These are phyloP conservation scores for Leptinotarsa defecta DNA, from an alignment of 1,140 invertebrate genomes.

Conservation along the genomic window DNA sequence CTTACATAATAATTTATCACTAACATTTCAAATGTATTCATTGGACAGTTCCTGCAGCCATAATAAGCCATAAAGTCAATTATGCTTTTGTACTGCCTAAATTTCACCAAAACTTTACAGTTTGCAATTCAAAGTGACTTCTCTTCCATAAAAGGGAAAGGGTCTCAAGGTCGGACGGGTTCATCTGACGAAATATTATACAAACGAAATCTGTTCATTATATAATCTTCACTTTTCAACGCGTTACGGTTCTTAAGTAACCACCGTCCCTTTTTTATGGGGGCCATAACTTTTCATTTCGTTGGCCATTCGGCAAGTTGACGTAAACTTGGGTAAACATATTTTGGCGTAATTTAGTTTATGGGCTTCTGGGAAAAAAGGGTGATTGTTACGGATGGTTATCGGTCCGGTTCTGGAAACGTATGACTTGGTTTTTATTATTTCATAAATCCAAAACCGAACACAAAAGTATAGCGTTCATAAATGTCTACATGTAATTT, in stretches of 20 bases:
- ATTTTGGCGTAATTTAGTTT: not conserved
- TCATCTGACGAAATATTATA: not conserved
- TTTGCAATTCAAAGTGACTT: not conserved
- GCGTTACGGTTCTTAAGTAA: not conserved
- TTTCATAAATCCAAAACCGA: not conserved
- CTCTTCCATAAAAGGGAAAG: conserved; percentile 1
- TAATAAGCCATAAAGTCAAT: too few species aligned
- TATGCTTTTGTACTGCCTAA: not conserved
- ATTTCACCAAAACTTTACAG: not conserved
- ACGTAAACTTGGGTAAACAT: conserved; percentile 1
- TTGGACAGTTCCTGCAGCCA: too few species aligned
- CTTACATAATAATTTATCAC: too few species aligned
- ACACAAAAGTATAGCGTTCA: not conserved
- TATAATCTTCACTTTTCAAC: not conserved
- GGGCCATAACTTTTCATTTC: conserved; percentile 3
- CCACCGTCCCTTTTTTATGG: not conserved
- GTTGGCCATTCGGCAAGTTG: not conserved
- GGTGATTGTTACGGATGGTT: not conserved
- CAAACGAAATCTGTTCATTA: conserved; percentile 1
- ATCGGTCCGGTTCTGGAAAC: not conserved
- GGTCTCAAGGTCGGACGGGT: not conserved
- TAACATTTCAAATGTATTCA: too few species aligned
- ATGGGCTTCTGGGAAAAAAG: conserved; percentile 2
- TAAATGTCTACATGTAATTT: too few species aligned
- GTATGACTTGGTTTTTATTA: not conserved